These are phyloP conservation scores for Actinia equina DNA, from an alignment of 64 coral and sea anemone species.

Conservation along the genomic window DNA sequence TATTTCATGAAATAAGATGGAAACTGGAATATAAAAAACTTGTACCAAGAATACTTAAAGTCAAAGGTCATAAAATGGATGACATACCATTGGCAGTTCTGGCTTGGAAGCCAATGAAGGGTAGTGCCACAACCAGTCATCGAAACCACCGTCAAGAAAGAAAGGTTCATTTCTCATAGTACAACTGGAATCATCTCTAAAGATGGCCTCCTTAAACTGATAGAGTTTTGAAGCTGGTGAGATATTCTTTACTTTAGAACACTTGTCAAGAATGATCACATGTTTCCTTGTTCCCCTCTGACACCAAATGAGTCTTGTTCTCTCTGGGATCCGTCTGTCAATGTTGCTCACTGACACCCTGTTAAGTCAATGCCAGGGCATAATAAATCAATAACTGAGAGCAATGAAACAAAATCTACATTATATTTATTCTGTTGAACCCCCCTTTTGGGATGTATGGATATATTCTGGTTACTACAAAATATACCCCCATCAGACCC, in stretches of 20 bases:
- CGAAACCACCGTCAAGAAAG: slow-evolving; percentile 96
- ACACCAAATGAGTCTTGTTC: slow-evolving; percentile 78
- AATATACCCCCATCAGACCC: too few species aligned
- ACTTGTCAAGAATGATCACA: slow-evolving; percentile 85
- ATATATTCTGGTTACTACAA: too few species aligned
- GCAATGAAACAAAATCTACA: not conserved
- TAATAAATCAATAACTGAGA: not conserved
- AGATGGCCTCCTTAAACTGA: slow-evolving; percentile 88
- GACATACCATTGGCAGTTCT: slow-evolving; percentile 70
- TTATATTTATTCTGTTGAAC: too few species aligned
- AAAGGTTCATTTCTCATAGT: slow-evolving; percentile 65
- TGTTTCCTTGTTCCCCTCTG: slow-evolving; percentile 56
- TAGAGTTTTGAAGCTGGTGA: slow-evolving; percentile 65
- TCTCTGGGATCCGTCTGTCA: slow-evolving; percentile 74
- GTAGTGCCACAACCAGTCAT: slow-evolving; percentile 98
- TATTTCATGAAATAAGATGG: too few species aligned
- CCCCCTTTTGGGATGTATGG: too few species aligned
- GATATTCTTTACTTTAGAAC: slow-evolving; percentile 63
- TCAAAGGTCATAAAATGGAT: not conserved
- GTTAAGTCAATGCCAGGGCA: not conserved
- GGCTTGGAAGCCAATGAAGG: slow-evolving; percentile 84
- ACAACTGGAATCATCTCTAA: slow-evolving; percentile 70
- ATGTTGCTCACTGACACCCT: slow-evolving; percentile 89
- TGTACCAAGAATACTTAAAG: too few species aligned
- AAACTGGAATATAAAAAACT: too few species aligned